Evolutionary conservation across 2,888 invertebrate genomes (phyloP).

Genomic region (Lampropteryx suffumata): DNA sequence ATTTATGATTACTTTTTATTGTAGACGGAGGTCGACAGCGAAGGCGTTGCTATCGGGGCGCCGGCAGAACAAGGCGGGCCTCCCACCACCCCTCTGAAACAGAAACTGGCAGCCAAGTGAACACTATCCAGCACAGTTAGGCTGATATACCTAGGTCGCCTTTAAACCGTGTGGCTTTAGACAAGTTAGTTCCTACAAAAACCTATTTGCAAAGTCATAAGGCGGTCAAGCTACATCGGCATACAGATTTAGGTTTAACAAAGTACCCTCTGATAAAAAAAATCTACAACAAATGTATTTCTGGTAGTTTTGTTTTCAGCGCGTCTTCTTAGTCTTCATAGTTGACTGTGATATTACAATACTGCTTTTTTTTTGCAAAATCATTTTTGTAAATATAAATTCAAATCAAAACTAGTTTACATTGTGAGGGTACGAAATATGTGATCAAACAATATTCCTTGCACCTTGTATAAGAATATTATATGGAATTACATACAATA

Average conservation of each 20-base stretch:
- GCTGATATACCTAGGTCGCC: neutral
- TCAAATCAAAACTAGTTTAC: neutral
- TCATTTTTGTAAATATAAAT: neutral
- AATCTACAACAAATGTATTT: neutral
- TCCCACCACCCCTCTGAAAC: conserved; percentile 76
- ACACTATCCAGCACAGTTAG: conserved; percentile 11
- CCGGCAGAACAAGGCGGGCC: conserved; percentile 77
- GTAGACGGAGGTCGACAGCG: conserved; percentile 78
- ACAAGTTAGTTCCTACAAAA: conserved; percentile 5
- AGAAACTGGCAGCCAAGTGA: conserved; percentile 73
- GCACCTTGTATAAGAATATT: conserved; percentile 3
- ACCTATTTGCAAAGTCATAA: neutral
- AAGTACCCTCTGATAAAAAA: conserved; percentile 20
- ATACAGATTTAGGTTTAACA: conserved; percentile 15
- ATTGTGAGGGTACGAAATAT: conserved; percentile 16
- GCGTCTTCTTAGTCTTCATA: conserved; percentile 1
- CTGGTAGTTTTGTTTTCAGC: neutral
- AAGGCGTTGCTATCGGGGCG: conserved; percentile 76
- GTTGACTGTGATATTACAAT: conserved; percentile 19
- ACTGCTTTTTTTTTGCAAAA: conserved; percentile 9
- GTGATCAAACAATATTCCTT: conserved; percentile 8
- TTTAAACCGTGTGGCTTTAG: no score
- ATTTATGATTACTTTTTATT: conserved; percentile 20
- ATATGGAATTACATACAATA: conserved; percentile 8
- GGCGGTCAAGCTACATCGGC: neutral